phyloP scores from a whole-genome alignment of 2,113 vertebrate genomes.

The Opisthocomus hoazin region DNA sequence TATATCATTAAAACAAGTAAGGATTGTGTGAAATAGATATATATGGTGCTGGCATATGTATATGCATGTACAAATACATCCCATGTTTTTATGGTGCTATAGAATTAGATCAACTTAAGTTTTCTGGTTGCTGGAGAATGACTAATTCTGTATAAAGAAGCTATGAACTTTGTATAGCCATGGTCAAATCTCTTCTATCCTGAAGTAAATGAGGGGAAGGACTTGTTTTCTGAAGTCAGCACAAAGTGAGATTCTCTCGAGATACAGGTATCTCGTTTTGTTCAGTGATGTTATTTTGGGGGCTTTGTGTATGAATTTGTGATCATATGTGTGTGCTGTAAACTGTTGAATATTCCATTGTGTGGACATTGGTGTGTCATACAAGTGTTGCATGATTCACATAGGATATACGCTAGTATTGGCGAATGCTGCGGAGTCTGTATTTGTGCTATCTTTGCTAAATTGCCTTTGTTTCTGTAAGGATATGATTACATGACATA shows the following conservation, averaged over 20 bases:
- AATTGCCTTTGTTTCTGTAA: not conserved
- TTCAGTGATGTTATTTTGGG: not conserved
- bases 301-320: too few relatives aligned
- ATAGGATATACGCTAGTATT: not conserved
- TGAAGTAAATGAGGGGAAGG: not conserved
- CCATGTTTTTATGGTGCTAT: not conserved
- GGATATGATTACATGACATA: not conserved
- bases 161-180: not conserved
- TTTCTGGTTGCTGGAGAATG: not conserved
- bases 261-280: not conserved
- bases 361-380: accelerated
- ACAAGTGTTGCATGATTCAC: accelerated
- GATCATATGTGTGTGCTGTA: too few relatives aligned
- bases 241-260: not conserved
- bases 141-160: not conserved
- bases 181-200: not conserved
- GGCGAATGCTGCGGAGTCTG: not conserved
- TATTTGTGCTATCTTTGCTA: not conserved
- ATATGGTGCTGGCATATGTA: not conserved
- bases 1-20: not conserved
- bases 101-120: not conserved
- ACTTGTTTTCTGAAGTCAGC: not conserved
- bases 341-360: not conserved
- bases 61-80: not conserved
- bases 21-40: not conserved